Percentiles rank a stretch among this genome's conserved stretches.
Conservation (phyloP, 2,797 vertebrate species). For the Anomalospiza imberbis region DNA sequence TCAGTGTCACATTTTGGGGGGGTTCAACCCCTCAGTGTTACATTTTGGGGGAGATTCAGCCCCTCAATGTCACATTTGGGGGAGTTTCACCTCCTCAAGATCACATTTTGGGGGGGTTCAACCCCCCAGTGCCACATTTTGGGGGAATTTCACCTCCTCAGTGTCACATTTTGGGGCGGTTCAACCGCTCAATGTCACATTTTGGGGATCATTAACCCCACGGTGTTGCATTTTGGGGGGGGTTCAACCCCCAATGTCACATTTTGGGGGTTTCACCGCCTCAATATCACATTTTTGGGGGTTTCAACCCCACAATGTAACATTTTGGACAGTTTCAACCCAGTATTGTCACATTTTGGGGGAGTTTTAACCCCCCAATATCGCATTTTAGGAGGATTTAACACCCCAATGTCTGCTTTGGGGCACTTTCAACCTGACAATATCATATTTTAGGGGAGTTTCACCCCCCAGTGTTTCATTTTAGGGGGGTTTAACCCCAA, state of each 20-base stretch:
- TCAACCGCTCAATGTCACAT: too few species aligned
- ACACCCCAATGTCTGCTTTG: rapidly evolving
- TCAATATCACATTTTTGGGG: too few species aligned
- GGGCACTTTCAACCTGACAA: background rate
- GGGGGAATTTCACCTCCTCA: background rate
- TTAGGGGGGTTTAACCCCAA: background rate
- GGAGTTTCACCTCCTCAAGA: too few species aligned
- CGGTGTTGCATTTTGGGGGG: background rate
- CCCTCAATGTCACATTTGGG: too few species aligned
- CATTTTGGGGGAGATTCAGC: rapidly evolving
- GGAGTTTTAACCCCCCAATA: background rate
- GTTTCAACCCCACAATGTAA: background rate
- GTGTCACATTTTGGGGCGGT: background rate
- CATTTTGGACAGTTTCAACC: too few species aligned
- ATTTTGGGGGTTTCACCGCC: too few species aligned
- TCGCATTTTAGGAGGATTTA: background rate
- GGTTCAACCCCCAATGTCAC: too few species aligned
- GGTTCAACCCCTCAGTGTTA: too few species aligned
- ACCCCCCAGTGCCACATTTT: background rate
- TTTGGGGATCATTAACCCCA: too few species aligned
- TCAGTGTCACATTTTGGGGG: background rate
- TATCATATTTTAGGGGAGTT: background rate
- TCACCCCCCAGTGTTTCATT: too few species aligned
- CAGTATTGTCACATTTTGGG: too few species aligned
- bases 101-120: background rate